phyloP scores from a whole-genome alignment of 2,797 vertebrate species.

The Helicolenus hilgendorfi region DNA sequence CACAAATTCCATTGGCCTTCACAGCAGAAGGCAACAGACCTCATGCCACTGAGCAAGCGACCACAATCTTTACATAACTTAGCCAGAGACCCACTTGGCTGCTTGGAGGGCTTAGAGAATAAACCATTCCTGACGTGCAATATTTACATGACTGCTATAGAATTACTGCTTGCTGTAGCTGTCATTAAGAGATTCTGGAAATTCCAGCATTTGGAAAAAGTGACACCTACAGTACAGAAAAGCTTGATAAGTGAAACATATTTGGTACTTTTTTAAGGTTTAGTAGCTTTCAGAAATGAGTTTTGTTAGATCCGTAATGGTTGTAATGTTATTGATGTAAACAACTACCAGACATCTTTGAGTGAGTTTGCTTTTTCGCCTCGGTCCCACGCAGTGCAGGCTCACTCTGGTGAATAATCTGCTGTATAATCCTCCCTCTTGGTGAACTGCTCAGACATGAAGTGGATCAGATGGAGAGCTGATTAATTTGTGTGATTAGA shows the following conservation, averaged over 20 bases:
- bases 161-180: conserved; percentile 48
- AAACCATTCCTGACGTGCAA: conserved; percentile 52
- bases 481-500: conserved; percentile 88
- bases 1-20: conserved; percentile 68
- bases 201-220: conserved; percentile 58
- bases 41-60: conserved; percentile 54
- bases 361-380: conserved; percentile 35
- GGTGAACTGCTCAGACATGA: conserved; percentile 77
- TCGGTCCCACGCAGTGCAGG: background rate
- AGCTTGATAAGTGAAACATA: background rate
- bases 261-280: background rate
- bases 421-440: conserved; percentile 80
- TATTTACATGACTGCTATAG: conserved; percentile 65
- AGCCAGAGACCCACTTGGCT: conserved; percentile 63
- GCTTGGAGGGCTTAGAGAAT: conserved; percentile 46
- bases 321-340: background rate
- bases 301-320: background rate
- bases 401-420: conserved; percentile 68
- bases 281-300: background rate
- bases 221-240: conserved; percentile 4
- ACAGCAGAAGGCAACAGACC: conserved; percentile 57
- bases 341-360: conserved; percentile 16
- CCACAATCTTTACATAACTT: conserved; percentile 78
- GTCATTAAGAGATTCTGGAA: conserved; percentile 55
- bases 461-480: conserved; percentile 83